phyloP scores from a whole-genome alignment of 1,140 invertebrate genomes.

The Batillaria attramentaria region DNA sequence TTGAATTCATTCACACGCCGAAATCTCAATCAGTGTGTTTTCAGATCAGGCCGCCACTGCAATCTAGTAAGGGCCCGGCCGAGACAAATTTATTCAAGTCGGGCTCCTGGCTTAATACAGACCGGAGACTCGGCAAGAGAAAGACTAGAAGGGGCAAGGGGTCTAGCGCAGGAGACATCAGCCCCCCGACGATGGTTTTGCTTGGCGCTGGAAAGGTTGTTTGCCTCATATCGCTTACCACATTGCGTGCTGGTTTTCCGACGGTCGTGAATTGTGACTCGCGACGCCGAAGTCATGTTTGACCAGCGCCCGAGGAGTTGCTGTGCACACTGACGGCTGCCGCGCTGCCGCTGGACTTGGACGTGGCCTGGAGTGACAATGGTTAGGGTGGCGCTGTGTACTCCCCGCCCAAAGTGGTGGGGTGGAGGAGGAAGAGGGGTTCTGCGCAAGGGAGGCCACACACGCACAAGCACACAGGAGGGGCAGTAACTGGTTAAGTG shows the following conservation, averaged over 20 bases:
- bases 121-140: not conserved
- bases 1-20: not conserved
- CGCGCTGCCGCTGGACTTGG: not conserved
- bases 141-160: not conserved
- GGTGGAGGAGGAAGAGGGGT: not conserved
- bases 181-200: not conserved
- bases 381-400: not conserved
- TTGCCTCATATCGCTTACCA: not conserved
- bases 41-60: not conserved
- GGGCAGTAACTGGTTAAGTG: not conserved
- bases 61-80: too few relatives aligned
- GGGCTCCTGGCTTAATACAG: not conserved
- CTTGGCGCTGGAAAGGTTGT: not conserved
- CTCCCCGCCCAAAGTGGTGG: not conserved
- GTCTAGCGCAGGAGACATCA: not conserved
- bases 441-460: not conserved
- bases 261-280: not conserved
- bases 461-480: not conserved
- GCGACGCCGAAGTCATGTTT: slow-evolving; percentile 10
- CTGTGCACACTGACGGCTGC: not conserved
- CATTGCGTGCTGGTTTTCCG: not conserved
- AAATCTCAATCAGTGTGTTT: not conserved
- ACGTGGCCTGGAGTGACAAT: not conserved
- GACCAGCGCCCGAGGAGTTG: slow-evolving; percentile 1
- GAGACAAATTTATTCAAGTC: not conserved